phyloP scores from a whole-genome alignment of 1,140 invertebrate genomes.

The Aphis craccivora region DNA sequence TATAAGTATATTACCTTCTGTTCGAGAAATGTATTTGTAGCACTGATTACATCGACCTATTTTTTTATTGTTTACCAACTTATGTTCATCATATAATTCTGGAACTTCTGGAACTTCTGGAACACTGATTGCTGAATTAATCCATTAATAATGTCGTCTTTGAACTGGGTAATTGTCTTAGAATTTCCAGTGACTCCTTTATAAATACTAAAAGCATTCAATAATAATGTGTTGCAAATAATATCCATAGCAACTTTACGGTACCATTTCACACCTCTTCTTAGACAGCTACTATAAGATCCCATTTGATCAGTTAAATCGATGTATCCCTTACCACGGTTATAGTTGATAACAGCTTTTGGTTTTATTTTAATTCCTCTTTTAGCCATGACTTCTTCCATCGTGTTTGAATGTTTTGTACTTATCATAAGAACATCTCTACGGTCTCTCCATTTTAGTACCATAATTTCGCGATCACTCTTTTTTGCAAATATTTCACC shows the following conservation, averaged over 20 bases:
- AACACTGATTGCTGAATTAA: slow-evolving; percentile 25
- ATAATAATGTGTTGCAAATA: slow-evolving; percentile 37
- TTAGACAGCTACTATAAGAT: slow-evolving; percentile 28
- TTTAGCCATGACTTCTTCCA: slow-evolving; percentile 49
- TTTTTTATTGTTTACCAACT: neutral
- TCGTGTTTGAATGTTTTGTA: slow-evolving; percentile 60
- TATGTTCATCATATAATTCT: neutral
- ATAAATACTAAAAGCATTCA: slow-evolving; percentile 35
- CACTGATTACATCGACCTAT: neutral
- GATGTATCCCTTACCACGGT: slow-evolving; percentile 30
- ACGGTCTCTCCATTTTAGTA: slow-evolving; percentile 61
- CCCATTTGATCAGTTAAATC: slow-evolving; percentile 49
- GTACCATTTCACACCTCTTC: slow-evolving; percentile 49
- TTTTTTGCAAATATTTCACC: slow-evolving; percentile 55
- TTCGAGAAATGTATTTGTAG: slow-evolving; percentile 17
- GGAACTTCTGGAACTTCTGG: neutral
- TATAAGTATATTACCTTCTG: slow-evolving; percentile 21
- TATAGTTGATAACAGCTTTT: slow-evolving; percentile 38
- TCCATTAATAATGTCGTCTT: slow-evolving; percentile 28
- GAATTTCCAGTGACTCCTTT: slow-evolving; percentile 21
- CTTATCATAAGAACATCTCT: slow-evolving; percentile 61
- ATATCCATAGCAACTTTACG: slow-evolving; percentile 25
- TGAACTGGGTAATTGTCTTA: slow-evolving; percentile 43
- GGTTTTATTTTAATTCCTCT: slow-evolving; percentile 58
- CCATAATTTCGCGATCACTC: slow-evolving; percentile 58